Evolutionary conservation across 2,797 vertebrate genomes (phyloP).

Genomic region (Liparis tanakae): DNA sequence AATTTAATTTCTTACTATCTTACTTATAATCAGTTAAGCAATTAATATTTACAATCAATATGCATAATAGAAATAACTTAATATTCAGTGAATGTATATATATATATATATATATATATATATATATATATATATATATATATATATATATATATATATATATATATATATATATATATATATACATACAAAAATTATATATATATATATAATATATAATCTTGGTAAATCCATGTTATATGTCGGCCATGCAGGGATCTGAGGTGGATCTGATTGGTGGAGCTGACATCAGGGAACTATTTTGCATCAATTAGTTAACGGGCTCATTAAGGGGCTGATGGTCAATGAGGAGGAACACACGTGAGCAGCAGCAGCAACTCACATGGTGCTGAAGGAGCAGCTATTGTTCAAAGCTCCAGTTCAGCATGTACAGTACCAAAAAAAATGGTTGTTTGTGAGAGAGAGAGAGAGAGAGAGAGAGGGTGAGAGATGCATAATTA

Average conservation of each 20-base stretch:
- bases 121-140: too few relatives aligned
- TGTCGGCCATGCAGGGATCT: conserved; percentile 48
- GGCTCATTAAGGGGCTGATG: conserved; percentile 50
- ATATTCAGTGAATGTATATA: conserved; percentile 21
- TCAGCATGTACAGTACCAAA: conserved; percentile 24
- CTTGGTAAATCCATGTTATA: conserved; percentile 56
- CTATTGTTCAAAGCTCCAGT: conserved; percentile 48
- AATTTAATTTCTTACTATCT: too few relatives aligned
- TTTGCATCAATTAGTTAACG: conserved; percentile 60
- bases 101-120: too few relatives aligned
- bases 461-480: neutral
- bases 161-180: too few relatives aligned
- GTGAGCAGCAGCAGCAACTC: conserved; percentile 13
- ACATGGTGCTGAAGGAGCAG: conserved; percentile 16
- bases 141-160: too few relatives aligned
- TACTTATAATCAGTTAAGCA: conserved; percentile 4
- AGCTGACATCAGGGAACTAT: conserved; percentile 58
- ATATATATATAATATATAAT: neutral
- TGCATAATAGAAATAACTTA: conserved; percentile 23
- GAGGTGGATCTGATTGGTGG: conserved; percentile 56
- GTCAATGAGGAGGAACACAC: conserved; percentile 51
- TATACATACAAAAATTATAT: too few relatives aligned
- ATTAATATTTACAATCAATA: conserved; percentile 48
- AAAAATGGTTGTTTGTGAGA: neutral
- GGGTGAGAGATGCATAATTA: conserved; percentile 33